Evolutionary conservation across 2,888 invertebrate genomes (phyloP), one percentile per base, ranked within the genome.

Genomic region (Tiphia femorata): DNA sequence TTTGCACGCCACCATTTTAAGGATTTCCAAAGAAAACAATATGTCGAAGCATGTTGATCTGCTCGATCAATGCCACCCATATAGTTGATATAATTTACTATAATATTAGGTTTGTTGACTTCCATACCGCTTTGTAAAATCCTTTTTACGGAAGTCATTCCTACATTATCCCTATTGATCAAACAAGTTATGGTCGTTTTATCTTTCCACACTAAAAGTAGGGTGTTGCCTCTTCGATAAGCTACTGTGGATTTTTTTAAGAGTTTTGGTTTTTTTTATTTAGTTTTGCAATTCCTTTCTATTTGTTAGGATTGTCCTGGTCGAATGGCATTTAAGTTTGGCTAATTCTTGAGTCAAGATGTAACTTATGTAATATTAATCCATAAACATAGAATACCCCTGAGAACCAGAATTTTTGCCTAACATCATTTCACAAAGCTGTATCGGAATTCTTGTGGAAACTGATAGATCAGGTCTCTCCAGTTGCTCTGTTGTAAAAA

Each of bases 401-500:
- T 48, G 27, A 14, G 48, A 40, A 35, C 48, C 47, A 19, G 35
- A 33, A 35, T 48, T 19, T 41, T 47, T 53, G 14, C 37, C 12
- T 20, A 44, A 19, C 19, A 51, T 10, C 51, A 44, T 51, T 25
- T 35, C 44, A 56, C 29, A 51, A 3, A 51, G 29, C 20, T 44
- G 33, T 16, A 68, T 29, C 29, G 29, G 29, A 29, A 29, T 29
- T 29, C 66, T 59, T 2, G 64, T 49, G 19, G 54, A 59, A 10
- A 67, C 35, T 1, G 64, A 52, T 21, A 68, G 40, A 19, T 70
- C 62, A 4, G 68, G 58, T 50, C 56, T 51, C 12, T 60, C 42
- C 29, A 64, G 47, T 27, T 27, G 21, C 16, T 66, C 52, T 16
- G 58, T 62, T 67, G 16, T 25, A 25, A 25, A 8, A 25, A 8